These are phyloP conservation scores for Erithacus rubecula DNA, from an alignment of 2,797 vertebrate genomes.

Conservation along the genomic window DNA sequence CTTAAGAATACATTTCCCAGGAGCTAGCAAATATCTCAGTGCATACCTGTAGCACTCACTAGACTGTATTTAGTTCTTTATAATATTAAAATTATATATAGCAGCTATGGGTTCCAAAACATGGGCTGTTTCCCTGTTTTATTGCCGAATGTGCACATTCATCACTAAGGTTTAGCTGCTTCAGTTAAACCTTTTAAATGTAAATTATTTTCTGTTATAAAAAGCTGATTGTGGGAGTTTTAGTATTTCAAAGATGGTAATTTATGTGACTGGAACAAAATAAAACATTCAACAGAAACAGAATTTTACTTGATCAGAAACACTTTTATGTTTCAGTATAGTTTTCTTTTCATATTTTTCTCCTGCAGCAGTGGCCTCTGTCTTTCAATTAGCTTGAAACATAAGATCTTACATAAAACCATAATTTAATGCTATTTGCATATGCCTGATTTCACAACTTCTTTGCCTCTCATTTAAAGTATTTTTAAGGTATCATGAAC, in stretches of 20 bases:
- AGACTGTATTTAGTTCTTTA: slow-evolving; percentile 9
- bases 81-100: slow-evolving; percentile 32
- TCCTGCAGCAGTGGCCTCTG: slow-evolving; percentile 39
- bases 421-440: background rate
- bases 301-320: slow-evolving; percentile 67
- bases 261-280: slow-evolving; percentile 70
- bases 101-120: background rate
- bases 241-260: slow-evolving; percentile 67
- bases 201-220: slow-evolving; percentile 66
- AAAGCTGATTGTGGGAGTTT: slow-evolving; percentile 63
- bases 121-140: background rate
- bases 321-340: slow-evolving; percentile 48
- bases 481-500: background rate
- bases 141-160: slow-evolving; percentile 22
- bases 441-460: background rate
- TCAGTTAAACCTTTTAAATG: slow-evolving; percentile 65
- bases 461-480: background rate
- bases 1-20: slow-evolving; percentile 18
- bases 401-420: slow-evolving; percentile 48
- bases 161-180: slow-evolving; percentile 38
- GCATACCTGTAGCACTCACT: background rate
- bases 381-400: slow-evolving; percentile 58
- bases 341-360: slow-evolving; percentile 22
- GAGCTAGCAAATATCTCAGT: background rate
- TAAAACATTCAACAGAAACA: slow-evolving; percentile 70